Evolutionary conservation across 1,140 invertebrate genomes (phyloP).

Genomic region (Cotesia vestalis): DNA sequence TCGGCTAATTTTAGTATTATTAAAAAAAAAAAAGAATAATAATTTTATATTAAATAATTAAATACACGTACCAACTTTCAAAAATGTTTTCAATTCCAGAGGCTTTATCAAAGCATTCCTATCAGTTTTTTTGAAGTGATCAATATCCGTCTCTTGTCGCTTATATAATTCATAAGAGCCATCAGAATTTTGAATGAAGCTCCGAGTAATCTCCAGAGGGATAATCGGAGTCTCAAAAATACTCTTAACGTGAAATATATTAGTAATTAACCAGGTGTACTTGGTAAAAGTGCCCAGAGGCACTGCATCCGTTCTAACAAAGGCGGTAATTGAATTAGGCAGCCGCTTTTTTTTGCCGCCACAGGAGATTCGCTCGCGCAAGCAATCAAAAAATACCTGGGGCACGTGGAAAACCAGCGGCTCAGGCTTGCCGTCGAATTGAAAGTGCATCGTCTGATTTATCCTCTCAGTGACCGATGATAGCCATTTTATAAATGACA

Average conservation of each 20-base stretch:
- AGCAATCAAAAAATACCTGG: slow-evolving; percentile 76
- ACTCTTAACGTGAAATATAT: slow-evolving; percentile 77
- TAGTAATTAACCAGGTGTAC: slow-evolving; percentile 80
- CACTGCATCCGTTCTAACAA: slow-evolving; percentile 71
- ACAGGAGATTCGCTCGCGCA: slow-evolving; percentile 75
- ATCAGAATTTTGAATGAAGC: slow-evolving; percentile 75
- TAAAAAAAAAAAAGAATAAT: not conserved
- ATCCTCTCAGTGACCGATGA: slow-evolving; percentile 80
- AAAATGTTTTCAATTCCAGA: slow-evolving; percentile 74
- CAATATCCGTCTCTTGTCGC: slow-evolving; percentile 67
- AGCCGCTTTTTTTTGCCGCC: slow-evolving; percentile 74
- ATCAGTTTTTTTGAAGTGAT: slow-evolving; percentile 63
- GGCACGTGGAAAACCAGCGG: slow-evolving; percentile 78
- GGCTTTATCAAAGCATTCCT: slow-evolving; percentile 71
- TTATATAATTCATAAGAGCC: slow-evolving; percentile 73
- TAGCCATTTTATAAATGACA: slow-evolving; percentile 77
- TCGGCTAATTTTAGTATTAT: too few species aligned
- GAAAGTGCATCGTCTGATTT: slow-evolving; percentile 83
- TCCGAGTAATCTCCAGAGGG: slow-evolving; percentile 72
- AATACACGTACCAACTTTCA: slow-evolving; percentile 74
- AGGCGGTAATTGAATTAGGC: slow-evolving; percentile 70
- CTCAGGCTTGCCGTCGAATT: slow-evolving; percentile 77
- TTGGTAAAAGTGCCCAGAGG: slow-evolving; percentile 78
- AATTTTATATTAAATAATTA: slow-evolving; percentile 22
- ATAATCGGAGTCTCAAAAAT: slow-evolving; percentile 79